Evolutionary conservation across 2,888 invertebrate genomes (phyloP).

Genomic region (Arge pagana): DNA sequence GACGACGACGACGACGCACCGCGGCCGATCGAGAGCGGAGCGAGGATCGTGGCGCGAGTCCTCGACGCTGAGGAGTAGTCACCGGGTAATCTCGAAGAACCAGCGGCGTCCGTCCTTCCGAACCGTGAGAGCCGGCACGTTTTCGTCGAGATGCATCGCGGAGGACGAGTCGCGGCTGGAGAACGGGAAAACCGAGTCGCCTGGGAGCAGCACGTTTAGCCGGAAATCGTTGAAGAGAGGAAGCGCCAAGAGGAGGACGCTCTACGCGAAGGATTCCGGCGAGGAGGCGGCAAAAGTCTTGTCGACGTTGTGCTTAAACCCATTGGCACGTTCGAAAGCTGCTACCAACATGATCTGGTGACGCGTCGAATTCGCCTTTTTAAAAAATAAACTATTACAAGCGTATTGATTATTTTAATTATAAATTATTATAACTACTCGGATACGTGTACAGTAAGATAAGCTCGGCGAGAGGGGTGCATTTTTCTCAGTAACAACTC

Average conservation of each 20-base stretch:
- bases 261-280: slow-evolving; percentile 52
- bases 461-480: no score
- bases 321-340: slow-evolving; percentile 47
- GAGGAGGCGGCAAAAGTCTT: slow-evolving; percentile 50
- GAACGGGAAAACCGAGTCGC: slow-evolving; percentile 10
- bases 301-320: slow-evolving; percentile 50
- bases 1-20: neutral
- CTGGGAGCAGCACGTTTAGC: slow-evolving; percentile 14
- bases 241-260: slow-evolving; percentile 45
- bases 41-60: slow-evolving; percentile 28
- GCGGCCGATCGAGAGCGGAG: slow-evolving; percentile 22
- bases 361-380: no score
- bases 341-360: slow-evolving; percentile 53
- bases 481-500: no score
- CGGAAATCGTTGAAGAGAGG: slow-evolving; percentile 28
- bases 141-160: slow-evolving; percentile 27
- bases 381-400: no score
- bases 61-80: slow-evolving; percentile 31
- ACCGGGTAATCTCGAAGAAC: slow-evolving; percentile 24
- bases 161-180: slow-evolving; percentile 7
- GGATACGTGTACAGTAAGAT: no score
- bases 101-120: slow-evolving; percentile 39
- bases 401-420: no score
- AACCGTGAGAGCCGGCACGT: slow-evolving; percentile 32
- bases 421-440: no score